These are phyloP conservation scores for Salarias fasciatus DNA, from an alignment of 2,797 vertebrate genomes.

Conservation along the genomic window DNA sequence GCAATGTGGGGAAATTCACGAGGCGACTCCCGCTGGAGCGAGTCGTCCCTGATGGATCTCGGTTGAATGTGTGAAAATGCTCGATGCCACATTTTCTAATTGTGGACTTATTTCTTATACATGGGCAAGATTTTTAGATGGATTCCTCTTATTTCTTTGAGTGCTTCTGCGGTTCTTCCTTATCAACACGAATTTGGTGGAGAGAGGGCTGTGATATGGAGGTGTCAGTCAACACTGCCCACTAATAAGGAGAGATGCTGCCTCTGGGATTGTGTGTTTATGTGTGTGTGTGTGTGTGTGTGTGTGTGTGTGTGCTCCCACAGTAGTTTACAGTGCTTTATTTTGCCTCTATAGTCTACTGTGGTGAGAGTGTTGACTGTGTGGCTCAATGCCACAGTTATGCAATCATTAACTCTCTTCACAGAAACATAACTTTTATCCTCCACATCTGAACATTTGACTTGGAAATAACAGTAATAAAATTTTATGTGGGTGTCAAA, in stretches of 20 bases:
- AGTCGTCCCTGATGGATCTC: constrained; percentile 10
- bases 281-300: constrained; percentile 16
- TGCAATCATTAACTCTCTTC: constrained; percentile 46
- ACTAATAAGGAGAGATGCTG: constrained; percentile 45
- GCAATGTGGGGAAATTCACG: background rate
- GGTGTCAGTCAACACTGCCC: constrained; percentile 62
- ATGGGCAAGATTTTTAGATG: background rate
- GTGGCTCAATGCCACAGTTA: constrained; percentile 57
- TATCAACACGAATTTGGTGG: constrained; percentile 17
- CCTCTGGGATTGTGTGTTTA: constrained; percentile 22
- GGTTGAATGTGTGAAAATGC: constrained; percentile 1
- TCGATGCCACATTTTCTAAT: constrained; percentile 2
- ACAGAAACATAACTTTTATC: constrained; percentile 18
- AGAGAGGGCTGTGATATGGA: constrained; percentile 43
- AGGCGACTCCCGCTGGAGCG: constrained; percentile 5
- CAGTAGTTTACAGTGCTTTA: constrained; percentile 56
- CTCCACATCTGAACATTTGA: background rate
- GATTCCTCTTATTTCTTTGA: background rate
- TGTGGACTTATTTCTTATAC: background rate
- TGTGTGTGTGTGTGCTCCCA: constrained; percentile 41
- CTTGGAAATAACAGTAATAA: background rate
- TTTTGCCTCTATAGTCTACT: constrained; percentile 50
- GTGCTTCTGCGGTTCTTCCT: background rate
- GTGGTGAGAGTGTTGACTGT: constrained; percentile 51
- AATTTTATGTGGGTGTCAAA: background rate